Conservation (phyloP, 2,797 vertebrate species). For the Paguma larvata region DNA sequence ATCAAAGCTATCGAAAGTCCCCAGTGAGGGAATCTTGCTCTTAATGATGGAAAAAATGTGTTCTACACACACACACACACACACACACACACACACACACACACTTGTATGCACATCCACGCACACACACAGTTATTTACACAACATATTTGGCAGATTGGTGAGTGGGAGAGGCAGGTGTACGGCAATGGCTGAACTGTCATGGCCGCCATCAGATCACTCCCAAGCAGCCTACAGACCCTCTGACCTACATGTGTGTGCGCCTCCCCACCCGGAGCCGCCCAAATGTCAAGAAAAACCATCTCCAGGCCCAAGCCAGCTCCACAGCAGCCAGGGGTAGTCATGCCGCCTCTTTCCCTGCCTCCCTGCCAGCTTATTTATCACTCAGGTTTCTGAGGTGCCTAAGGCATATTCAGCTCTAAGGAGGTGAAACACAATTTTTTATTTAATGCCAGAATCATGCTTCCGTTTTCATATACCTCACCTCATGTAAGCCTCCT, state of each 20-base stretch:
- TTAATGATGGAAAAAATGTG: not conserved
- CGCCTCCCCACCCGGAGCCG: not conserved
- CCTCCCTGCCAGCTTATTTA: not conserved
- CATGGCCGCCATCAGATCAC: not conserved
- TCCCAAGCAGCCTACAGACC: not conserved
- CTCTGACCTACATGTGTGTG: not conserved
- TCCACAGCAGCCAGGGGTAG: not conserved
- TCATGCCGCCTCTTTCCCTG: too few relatives aligned
- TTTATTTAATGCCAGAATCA: not conserved
- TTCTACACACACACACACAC: not conserved
- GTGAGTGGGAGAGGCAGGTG: not conserved
- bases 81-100: not conserved
- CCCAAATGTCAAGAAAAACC: not conserved
- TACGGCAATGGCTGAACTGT: not conserved
- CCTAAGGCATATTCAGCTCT: not conserved
- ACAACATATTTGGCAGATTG: not conserved
- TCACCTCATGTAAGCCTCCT: not conserved
- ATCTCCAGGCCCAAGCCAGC: not conserved
- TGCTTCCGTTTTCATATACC: not conserved
- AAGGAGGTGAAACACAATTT: not conserved
- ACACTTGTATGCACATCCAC: too few relatives aligned
- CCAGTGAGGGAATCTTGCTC: not conserved
- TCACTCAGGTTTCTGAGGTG: not conserved
- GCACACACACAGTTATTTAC: not conserved
- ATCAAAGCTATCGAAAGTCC: not conserved